A percentile compares a stretch with the other conserved stretches of the same genome.
Conservation (phyloP, 2,797 vertebrate genomes). For the Selene dorsalis region DNA sequence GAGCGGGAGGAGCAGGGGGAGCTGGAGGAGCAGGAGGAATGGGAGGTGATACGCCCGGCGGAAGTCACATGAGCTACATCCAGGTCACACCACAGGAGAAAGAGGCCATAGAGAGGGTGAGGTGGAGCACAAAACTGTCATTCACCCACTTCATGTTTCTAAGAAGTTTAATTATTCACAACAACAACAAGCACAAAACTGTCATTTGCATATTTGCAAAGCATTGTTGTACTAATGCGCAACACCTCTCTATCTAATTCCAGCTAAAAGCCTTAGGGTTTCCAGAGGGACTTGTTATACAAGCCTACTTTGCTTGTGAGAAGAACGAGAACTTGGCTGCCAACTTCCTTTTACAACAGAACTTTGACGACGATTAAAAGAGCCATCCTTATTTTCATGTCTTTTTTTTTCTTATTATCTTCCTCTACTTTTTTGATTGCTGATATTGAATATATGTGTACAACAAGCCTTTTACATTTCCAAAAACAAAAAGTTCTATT, state of each 20-base stretch:
- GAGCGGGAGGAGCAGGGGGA: constrained; percentile 68
- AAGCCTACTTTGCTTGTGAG: constrained; percentile 98
- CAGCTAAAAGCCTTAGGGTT: constrained; percentile 99
- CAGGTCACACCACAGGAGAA: constrained; percentile 98
- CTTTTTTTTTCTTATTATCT: constrained; percentile 72
- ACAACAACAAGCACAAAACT: neutral
- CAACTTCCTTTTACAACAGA: constrained; percentile 99
- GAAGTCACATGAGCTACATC: constrained; percentile 93
- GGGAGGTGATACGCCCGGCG: constrained; percentile 80
- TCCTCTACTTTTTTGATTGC: constrained; percentile 84
- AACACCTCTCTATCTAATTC: constrained; percentile 42
- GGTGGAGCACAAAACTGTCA: constrained; percentile 37
- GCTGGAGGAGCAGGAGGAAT: constrained; percentile 82
- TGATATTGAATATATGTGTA: constrained; percentile 72
- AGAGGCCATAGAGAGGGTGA: constrained; percentile 98
- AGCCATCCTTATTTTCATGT: constrained; percentile 63
- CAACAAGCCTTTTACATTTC: constrained; percentile 82
- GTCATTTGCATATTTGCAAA: neutral
- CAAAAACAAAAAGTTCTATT: constrained; percentile 42
- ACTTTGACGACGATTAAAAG: constrained; percentile 96
- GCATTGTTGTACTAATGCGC: constrained; percentile 29
- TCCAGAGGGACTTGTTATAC: constrained; percentile 98
- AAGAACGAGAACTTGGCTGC: constrained; percentile 99
- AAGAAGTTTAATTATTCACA: neutral
- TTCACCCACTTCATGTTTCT: neutral